Percentiles rank a stretch among this genome's conserved stretches.
Evolutionary conservation across 1,140 invertebrate genomes (phyloP).

Genomic region (Parasteatoda tepidariorum): DNA sequence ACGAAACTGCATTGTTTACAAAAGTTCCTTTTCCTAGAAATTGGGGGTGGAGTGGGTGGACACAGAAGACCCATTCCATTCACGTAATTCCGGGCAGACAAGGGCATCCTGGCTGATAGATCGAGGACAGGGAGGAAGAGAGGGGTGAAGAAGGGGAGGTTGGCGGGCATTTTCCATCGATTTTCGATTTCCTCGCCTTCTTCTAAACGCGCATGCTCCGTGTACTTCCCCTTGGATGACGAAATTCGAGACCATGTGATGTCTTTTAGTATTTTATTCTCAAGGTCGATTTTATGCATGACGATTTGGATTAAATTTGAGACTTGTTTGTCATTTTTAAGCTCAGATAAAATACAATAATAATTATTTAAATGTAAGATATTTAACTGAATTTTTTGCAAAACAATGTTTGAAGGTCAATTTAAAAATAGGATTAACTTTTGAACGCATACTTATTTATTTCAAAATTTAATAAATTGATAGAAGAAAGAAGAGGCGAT

Average conservation of each 20-base stretch:
- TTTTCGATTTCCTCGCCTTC: slow-evolving; percentile 21
- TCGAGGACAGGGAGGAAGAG: slow-evolving; percentile 4
- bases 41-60: background rate
- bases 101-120: slow-evolving; percentile 52
- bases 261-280: background rate
- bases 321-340: too few species aligned
- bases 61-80: slow-evolving; percentile 46
- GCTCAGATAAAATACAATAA: too few species aligned
- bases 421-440: too few species aligned
- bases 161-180: slow-evolving; percentile 19
- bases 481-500: too few species aligned
- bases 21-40: background rate
- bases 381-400: too few species aligned
- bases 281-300: background rate
- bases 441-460: too few species aligned
- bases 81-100: slow-evolving; percentile 58
- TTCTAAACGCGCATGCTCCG: background rate
- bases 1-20: slow-evolving; percentile 31
- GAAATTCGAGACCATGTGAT: slow-evolving; percentile 16
- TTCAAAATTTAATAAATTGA: too few species aligned
- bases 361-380: too few species aligned
- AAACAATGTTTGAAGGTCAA: too few species aligned
- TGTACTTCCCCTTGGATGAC: background rate
- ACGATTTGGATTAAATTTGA: too few species aligned
- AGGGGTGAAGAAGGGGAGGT: background rate